phyloP scores from a whole-genome alignment of 1,140 invertebrate species.

The Heliconius congener region DNA sequence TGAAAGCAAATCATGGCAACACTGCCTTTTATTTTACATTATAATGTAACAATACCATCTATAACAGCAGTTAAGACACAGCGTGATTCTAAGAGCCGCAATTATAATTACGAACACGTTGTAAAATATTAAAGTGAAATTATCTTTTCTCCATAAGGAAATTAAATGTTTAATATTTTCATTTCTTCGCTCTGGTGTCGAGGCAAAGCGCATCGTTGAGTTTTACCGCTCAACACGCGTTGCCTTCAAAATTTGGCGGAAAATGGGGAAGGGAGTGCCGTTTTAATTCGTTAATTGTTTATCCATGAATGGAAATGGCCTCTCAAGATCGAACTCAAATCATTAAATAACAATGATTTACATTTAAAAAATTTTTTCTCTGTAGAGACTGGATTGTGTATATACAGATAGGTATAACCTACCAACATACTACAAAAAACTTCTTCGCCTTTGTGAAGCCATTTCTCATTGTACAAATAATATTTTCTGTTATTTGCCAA shows the following conservation, averaged over 20 bases:
- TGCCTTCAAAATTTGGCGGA: too few relatives aligned
- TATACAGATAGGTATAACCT: too few relatives aligned
- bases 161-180: too few relatives aligned
- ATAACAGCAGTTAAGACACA: constrained; percentile 27
- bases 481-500: not conserved
- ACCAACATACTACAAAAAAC: not conserved
- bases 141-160: not conserved
- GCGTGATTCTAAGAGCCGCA: constrained; percentile 31
- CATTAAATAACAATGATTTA: too few relatives aligned
- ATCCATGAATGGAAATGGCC: not conserved
- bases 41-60: constrained; percentile 25
- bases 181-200: too few relatives aligned
- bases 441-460: not conserved
- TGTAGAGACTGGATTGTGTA: too few relatives aligned
- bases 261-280: too few relatives aligned
- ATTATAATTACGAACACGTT: constrained; percentile 35
- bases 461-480: not conserved
- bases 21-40: constrained; percentile 30
- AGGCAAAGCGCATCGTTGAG: too few relatives aligned
- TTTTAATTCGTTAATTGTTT: too few relatives aligned
- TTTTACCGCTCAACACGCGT: too few relatives aligned
- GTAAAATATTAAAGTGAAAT: not conserved
- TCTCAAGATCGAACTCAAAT: not conserved
- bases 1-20: constrained; percentile 27
- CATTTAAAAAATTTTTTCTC: too few relatives aligned